phyloP scores from a whole-genome alignment of 2,113 vertebrate genomes.

The Irena cyanogastra region DNA sequence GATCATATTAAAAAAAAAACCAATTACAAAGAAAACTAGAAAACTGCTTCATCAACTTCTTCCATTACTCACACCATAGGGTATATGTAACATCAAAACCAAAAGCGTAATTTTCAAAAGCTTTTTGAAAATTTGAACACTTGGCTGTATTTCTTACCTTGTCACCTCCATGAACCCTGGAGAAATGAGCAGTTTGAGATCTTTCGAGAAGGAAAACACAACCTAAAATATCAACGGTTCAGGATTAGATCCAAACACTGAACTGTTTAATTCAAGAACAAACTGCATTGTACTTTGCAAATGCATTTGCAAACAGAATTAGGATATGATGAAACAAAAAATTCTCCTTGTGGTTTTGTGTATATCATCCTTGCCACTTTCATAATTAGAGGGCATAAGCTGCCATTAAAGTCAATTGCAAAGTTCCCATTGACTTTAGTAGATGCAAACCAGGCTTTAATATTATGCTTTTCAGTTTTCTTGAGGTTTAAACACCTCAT shows the following conservation, averaged over 20 bases:
- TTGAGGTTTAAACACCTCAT: constrained; percentile 63
- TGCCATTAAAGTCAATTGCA: constrained; percentile 38
- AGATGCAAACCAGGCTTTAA: constrained; percentile 38
- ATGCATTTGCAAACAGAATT: not conserved
- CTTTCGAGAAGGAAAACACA: not conserved
- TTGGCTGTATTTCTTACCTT: constrained; percentile 2
- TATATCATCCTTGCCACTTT: constrained; percentile 14
- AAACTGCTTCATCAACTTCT: constrained; percentile 46
- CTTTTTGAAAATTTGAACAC: not conserved
- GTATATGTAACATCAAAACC: constrained; percentile 22
- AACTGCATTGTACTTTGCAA: not conserved
- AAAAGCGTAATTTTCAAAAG: not conserved
- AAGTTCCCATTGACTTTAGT: constrained; percentile 23
- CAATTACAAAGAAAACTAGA: constrained; percentile 37
- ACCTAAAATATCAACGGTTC: not conserved
- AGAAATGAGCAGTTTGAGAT: not conserved
- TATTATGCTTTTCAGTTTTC: constrained; percentile 53
- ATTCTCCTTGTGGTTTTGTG: constrained; percentile 25
- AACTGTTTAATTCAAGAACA: not conserved
- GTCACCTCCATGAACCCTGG: not conserved
- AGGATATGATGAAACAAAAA: constrained; percentile 33
- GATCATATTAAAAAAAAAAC: constrained; percentile 27
- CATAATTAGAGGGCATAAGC: constrained; percentile 36
- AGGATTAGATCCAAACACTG: not conserved
- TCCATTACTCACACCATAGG: not conserved